Base-by-base conservation (phyloP, 2,113 vertebrate genomes). In the Mellivora capensis region DNA sequence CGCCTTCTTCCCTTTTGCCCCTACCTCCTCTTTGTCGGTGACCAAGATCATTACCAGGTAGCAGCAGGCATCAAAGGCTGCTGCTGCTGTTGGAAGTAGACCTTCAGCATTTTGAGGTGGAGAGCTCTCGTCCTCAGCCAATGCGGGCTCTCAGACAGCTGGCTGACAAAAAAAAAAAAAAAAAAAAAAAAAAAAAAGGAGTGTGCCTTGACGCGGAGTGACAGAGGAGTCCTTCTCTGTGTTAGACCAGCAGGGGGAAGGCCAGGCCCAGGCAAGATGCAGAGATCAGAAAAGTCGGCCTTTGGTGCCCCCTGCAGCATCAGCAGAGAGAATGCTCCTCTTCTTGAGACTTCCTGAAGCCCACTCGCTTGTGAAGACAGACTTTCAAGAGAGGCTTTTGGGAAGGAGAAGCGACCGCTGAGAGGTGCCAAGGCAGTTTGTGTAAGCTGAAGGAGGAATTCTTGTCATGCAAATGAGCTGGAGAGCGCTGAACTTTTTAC, bases 101-200 rank as follows among this genome's bases (percentile, higher is more conserved):
- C 37, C 23, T 3, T 67, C 69, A 83, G 39, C 91, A 95, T 76
- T 80, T 62, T 72, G 76, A 91, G 49, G n/a, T 4, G 7, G 89
- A 61, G 27, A 47, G 12, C 44, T 96, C 42, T 87, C 12, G 25
- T 83, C 7, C 4, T 47, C n/a, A 86, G 39, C 15, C 93, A 62
- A 79, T 54, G 23, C 0, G 0, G n/a, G 52, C 23, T 89, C 37
- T 80, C 42, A 44, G 42, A 76, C 23, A 64, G 42, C 42, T 64
- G 76, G 42, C 54, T 57, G 47, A 83, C 80, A 87, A 90, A 95
- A 84, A n/a, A n/a, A n/a, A 87, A 90, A 95, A 84, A 87, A 90
- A 95, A 84, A 87, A 90, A 95, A 84, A 87, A 90, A 95, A 84
- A 87, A 90, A 95, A 84, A 2, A 34, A 44, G 20, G 20, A 87